phyloP scores from a whole-genome alignment of 2,113 vertebrate species.

The Sitta europaea region DNA sequence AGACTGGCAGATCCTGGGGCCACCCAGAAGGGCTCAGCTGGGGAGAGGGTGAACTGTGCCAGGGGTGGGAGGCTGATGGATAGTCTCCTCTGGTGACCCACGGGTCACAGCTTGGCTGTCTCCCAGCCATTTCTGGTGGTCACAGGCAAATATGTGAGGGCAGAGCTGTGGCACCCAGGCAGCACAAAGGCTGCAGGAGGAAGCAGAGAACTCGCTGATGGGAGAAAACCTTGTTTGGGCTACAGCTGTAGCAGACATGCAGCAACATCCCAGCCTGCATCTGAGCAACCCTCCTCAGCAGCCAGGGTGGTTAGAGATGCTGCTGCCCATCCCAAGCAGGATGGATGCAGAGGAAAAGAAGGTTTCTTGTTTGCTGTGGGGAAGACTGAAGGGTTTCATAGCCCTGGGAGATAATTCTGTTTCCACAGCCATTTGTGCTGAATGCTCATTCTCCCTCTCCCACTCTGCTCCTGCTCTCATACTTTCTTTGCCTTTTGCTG shows the following conservation, averaged over 20 bases:
- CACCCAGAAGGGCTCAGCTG: conserved; percentile 12
- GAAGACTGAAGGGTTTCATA: not conserved
- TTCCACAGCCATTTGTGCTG: not conserved
- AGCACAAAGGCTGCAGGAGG: not conserved
- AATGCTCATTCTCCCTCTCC: not conserved
- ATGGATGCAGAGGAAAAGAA: not conserved
- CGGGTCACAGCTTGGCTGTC: not conserved
- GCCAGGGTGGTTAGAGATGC: not conserved
- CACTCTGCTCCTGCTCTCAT: not conserved
- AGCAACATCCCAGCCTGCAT: not conserved
- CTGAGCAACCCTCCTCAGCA: not conserved
- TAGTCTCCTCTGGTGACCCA: not conserved
- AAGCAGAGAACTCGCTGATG: not conserved
- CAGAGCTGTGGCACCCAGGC: not conserved
- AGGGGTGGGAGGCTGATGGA: not conserved
- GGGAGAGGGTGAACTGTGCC: not conserved
- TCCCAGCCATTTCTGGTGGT: not conserved
- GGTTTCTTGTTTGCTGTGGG: not conserved
- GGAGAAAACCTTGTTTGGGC: not conserved
- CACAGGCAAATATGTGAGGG: not conserved
- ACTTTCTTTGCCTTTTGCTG: not conserved
- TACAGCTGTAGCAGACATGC: not conserved
- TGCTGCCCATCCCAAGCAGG: not conserved
- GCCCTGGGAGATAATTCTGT: not conserved
- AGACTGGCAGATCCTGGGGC: not conserved